These are phyloP conservation scores for Aphodius sticticus DNA, from an alignment of 2,888 invertebrate genomes.

Conservation along the genomic window DNA sequence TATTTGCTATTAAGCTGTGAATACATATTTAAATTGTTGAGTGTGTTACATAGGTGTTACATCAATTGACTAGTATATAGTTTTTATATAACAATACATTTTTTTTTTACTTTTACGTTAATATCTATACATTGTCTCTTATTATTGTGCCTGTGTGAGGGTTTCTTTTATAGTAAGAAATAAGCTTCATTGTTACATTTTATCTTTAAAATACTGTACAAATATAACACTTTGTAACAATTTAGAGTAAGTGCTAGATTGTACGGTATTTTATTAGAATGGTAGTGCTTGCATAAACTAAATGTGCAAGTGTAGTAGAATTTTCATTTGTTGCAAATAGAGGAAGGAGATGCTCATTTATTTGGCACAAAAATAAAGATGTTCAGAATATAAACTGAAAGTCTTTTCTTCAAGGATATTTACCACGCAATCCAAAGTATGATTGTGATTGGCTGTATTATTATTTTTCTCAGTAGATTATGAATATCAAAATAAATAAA, in stretches of 20 bases:
- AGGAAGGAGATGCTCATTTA: background rate
- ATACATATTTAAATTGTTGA: conserved; percentile 35
- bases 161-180: conserved; percentile 36
- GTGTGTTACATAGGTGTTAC: conserved; percentile 50
- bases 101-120: conserved; percentile 49
- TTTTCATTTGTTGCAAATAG: background rate
- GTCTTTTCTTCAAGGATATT: background rate
- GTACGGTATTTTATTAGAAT: background rate
- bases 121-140: conserved; percentile 60
- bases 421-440: background rate
- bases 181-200: conserved; percentile 24
- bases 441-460: too few species aligned
- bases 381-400: conserved; percentile 1
- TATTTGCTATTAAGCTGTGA: conserved; percentile 8
- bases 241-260: background rate
- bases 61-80: conserved; percentile 58
- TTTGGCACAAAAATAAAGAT: conserved; percentile 10
- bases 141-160: conserved; percentile 59
- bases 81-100: conserved; percentile 46
- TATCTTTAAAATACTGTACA: background rate
- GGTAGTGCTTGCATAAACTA: conserved; percentile 22
- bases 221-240: background rate
- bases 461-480: background rate
- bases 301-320: conserved; percentile 17
- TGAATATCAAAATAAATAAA: background rate